phyloP scores from a whole-genome alignment of 2,797 vertebrate genomes.

The Dromococcyx pavoninus region DNA sequence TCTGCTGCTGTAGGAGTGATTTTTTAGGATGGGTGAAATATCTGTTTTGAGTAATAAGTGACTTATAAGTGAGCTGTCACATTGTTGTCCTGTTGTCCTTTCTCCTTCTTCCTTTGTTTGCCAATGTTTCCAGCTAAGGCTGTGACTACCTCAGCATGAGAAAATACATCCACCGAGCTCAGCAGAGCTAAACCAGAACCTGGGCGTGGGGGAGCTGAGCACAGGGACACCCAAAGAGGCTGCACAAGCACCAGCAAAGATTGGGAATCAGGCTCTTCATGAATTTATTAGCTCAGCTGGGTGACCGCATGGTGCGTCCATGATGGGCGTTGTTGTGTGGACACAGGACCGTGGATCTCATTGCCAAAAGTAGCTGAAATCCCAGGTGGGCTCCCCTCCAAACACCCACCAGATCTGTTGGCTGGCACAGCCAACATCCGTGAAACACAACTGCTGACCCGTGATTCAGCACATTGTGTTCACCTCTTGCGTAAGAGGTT shows the following conservation, averaged over 20 bases:
- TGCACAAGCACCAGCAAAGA: background rate
- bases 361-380: background rate
- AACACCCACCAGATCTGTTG: background rate
- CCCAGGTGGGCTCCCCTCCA: background rate
- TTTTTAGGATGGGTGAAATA: background rate
- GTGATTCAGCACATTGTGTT: fast-evolving
- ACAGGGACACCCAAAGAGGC: background rate
- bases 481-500: background rate
- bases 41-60: background rate
- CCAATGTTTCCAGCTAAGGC: background rate
- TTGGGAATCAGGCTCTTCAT: fast-evolving
- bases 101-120: background rate
- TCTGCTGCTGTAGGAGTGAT: background rate
- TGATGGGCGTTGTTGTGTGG: fast-evolving
- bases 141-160: background rate
- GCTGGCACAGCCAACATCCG: fast-evolving
- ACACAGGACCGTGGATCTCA: fast-evolving
- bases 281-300: background rate
- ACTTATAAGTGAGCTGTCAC: background rate
- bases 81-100: fast-evolving
- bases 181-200: background rate
- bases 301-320: fast-evolving
- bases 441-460: background rate
- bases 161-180: fast-evolving
- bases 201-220: background rate